Base-by-base conservation (phyloP, 2,113 vertebrate species). In the Glaucidium brasilianum region DNA sequence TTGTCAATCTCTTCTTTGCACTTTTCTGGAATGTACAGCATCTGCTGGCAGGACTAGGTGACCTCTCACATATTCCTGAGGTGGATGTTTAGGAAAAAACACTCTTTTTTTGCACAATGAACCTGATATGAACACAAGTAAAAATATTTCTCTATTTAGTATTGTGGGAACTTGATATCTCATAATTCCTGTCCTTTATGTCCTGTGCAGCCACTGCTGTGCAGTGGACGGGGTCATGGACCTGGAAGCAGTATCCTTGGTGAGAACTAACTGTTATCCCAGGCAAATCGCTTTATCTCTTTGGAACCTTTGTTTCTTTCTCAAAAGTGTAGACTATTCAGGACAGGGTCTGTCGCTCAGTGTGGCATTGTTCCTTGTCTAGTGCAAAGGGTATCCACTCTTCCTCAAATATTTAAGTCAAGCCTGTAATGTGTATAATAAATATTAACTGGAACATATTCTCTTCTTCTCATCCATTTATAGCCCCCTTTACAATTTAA, bases 401-500 rank as follows among this genome's bases (percentile, higher is more conserved):
- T 77, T 64, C 29, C 35, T 85, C 75, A 91, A 50, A 56, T 63
- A 66, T 82, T 55, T 68, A 93, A 94, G 59, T 45, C 60, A n/a
- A 59, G 35, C 3, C 35, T 37, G 30, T 71, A 78, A 78, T 71
- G 30, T 60, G 45, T 74, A 56, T 85, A 94, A 85, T 88, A 90
- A 95, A 88, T 80, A 86, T 86, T 92, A 92, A 84, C 17, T 23
- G 60, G 34, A 86, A 87, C 77, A 72, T 81, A 78, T 76, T 86
- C 14, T 90, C n/a, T 71, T 83, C 85, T 69, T 75, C 63, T 62
- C 59, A 87, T 89, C 58, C 49, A 66, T 68, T 80, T 93, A 90
- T 81, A 59, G 68, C 9, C 23, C 17, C 39, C 43, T 84, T 91
- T 81, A 89, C 60, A 88, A 92, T 92, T 94, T 92, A 86, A 97